Evolutionary conservation across 2,797 vertebrate species (phyloP).

Genomic region (Sarcoramphus papa): DNA sequence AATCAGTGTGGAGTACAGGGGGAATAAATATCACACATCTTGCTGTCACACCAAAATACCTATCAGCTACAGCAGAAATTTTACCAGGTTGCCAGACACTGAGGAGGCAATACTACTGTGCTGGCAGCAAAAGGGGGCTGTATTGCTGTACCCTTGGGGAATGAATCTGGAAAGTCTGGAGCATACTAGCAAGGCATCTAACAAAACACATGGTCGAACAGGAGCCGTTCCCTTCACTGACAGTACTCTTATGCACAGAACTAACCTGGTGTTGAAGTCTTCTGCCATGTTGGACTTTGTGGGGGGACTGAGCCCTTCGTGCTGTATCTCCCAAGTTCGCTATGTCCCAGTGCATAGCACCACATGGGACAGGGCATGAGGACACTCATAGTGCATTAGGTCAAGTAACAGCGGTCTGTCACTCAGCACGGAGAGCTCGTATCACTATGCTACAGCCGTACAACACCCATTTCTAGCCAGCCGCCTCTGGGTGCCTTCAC

Average conservation of each 20-base stretch:
- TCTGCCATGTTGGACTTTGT: not conserved
- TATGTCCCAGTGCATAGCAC: not conserved
- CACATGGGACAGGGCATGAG: fast-evolving
- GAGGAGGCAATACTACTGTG: not conserved
- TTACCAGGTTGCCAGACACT: not conserved
- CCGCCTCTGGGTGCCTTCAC: not conserved
- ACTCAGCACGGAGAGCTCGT: not conserved
- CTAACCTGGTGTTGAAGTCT: not conserved
- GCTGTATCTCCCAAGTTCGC: not conserved
- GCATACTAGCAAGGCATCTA: not conserved
- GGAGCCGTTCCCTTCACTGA: not conserved
- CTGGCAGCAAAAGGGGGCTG: not conserved
- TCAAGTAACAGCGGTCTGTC: not conserved
- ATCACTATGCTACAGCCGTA: not conserved
- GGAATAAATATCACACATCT: not conserved
- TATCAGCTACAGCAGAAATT: not conserved
- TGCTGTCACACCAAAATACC: not conserved
- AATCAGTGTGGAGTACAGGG: not conserved
- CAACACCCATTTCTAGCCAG: not conserved
- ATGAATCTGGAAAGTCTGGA: not conserved
- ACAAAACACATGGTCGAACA: fast-evolving
- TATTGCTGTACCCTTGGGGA: not conserved
- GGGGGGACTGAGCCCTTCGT: not conserved
- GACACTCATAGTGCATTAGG: not conserved
- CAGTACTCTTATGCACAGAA: not conserved